Conservation (phyloP, 1,140 invertebrate species). For the Carposina sasakii region DNA sequence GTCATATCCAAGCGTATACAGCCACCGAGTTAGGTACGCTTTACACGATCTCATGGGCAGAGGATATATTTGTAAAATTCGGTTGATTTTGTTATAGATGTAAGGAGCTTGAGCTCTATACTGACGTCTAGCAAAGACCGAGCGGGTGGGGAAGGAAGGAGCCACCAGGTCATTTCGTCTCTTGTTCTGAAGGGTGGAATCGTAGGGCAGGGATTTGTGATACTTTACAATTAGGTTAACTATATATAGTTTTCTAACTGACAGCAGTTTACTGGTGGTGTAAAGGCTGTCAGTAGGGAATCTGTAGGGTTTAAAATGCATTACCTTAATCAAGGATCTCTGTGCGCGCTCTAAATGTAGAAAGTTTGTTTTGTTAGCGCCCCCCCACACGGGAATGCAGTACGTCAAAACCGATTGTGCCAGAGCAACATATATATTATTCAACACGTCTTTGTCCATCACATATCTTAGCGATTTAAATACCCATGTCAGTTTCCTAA, state of each 20-base stretch:
- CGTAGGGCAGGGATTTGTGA: not conserved
- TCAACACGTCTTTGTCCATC: not conserved
- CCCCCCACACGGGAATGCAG: not conserved
- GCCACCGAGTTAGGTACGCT: too few relatives aligned
- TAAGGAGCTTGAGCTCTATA: too few relatives aligned
- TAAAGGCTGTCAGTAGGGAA: not conserved
- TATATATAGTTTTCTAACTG: conserved; percentile 2
- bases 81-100: too few relatives aligned
- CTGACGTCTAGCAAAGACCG: not conserved
- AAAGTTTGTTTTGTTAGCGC: not conserved
- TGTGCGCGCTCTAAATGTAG: not conserved
- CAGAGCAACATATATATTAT: not conserved
- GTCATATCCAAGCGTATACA: too few relatives aligned
- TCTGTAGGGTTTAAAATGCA: not conserved
- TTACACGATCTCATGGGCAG: too few relatives aligned
- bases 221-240: not conserved
- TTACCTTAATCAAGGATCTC: not conserved
- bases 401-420: not conserved
- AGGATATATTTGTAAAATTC: too few relatives aligned
- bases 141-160: too few relatives aligned
- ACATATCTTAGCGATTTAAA: not conserved
- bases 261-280: not conserved
- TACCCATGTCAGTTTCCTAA: not conserved
- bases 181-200: not conserved
- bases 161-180: not conserved